Conservation (phyloP, 2,888 invertebrate genomes). For the Drosophila histrio region DNA sequence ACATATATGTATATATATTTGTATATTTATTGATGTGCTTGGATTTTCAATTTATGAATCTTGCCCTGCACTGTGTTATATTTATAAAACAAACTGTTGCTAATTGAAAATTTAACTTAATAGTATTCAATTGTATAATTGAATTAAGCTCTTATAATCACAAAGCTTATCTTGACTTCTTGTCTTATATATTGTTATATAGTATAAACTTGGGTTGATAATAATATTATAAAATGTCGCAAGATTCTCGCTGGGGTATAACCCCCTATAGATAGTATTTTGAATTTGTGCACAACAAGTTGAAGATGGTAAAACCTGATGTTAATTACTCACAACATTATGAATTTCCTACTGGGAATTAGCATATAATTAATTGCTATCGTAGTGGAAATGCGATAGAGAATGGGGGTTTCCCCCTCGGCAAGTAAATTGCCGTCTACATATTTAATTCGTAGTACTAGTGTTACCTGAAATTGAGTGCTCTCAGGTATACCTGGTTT, state of each 20-base stretch:
- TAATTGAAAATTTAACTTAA: not conserved
- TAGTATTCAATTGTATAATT: not conserved
- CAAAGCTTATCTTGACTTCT: not conserved
- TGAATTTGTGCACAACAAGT: not conserved
- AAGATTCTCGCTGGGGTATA: not conserved
- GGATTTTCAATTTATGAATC: not conserved
- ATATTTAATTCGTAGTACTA: not conserved
- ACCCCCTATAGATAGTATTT: not conserved
- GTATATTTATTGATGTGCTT: not conserved
- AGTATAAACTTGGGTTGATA: not conserved
- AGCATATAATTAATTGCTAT: constrained; percentile 14
- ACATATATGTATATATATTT: not conserved
- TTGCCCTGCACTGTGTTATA: not conserved
- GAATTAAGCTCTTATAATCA: not conserved
- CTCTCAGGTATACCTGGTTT: not conserved
- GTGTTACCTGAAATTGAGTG: not conserved
- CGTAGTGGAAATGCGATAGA: not conserved
- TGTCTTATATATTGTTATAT: not conserved
- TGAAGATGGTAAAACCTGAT: not conserved
- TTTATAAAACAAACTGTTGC: constrained; percentile 1
- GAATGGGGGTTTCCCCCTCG: not conserved
- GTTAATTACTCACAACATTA: not conserved
- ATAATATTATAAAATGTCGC: not conserved
- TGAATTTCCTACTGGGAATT: constrained; percentile 1
- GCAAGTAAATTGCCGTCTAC: not conserved